Evolutionary conservation across 1,140 invertebrate species (phyloP), one percentile per base, ranked within the genome.

Genomic region (Andricus grossulariae): DNA sequence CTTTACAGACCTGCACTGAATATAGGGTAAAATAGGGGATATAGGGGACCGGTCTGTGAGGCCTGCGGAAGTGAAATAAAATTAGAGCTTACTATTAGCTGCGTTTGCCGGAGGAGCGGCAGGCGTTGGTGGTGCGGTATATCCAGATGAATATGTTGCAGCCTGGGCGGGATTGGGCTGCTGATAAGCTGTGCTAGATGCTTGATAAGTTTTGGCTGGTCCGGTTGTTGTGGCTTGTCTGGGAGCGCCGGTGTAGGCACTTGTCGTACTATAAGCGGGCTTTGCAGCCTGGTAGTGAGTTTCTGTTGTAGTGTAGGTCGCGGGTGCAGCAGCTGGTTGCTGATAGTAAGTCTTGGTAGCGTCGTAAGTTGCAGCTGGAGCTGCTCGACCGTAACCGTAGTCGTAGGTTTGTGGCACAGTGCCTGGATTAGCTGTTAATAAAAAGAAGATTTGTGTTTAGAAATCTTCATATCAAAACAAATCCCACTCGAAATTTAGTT

Each of bases 261-360:
- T 93, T 0, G 93, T 93, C 1, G 94, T 93, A 82, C 93, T 94
- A 83, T 94, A 95, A 13, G 93, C 93, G n/a, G 94, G 93, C 66
- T 92, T 92, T 5, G 91, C 88, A 79, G 91, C 91, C 77, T 90
- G 88, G 81, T 92, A 92, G 75, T 96, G 95, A 82, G 95, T 95
- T 76, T 95, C 94, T 74, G 94, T 94, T 71, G 92, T 92, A 0
- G 94, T 93, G 82, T 95, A 95, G 54, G 94, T 94, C 2, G 94
- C 94, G 12, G 94, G 92, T 6, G 95, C 92, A 12, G 94, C 94
- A 84, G 94, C 92, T 84, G 94, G 92, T 84, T 95, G 95, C 83
- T 94, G 94, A 80, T 95, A 94, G 80, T 94, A 95, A 45, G 93
- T 94, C 81, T 94, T 95, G 7, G 92, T 93, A 3, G 94, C 92